A percentile compares a stretch with the other conserved stretches of the same genome.
Conservation (phyloP, 2,888 invertebrate species). For the Branchinecta sandiegonensis region DNA sequence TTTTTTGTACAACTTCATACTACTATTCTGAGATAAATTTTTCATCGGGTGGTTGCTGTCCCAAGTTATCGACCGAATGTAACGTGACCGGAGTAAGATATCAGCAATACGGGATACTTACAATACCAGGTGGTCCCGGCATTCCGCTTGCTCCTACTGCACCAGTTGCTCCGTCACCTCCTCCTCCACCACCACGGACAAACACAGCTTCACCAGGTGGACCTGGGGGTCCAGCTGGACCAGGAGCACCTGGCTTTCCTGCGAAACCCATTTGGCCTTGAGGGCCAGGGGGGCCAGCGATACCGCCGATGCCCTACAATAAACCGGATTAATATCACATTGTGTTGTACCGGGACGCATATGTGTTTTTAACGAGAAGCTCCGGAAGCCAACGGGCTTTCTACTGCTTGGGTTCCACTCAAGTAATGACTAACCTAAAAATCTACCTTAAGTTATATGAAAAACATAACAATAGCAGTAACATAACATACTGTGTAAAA, state of each 20-base stretch:
- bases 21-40: too few species aligned
- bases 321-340: constrained; percentile 22
- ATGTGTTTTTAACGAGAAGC: too few species aligned
- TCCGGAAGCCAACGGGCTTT: too few species aligned
- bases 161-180: constrained; percentile 36
- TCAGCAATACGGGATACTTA: constrained; percentile 31
- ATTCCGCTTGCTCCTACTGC: constrained; percentile 41
- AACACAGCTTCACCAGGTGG: constrained; percentile 30
- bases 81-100: too few species aligned
- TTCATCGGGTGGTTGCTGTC: too few species aligned
- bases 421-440: too few species aligned
- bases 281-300: constrained; percentile 35
- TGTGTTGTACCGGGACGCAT: constrained; percentile 18
- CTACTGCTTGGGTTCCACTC: too few species aligned
- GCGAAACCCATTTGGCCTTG: constrained; percentile 37
- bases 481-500: too few species aligned
- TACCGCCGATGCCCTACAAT: constrained; percentile 33
- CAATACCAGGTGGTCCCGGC: constrained; percentile 42
- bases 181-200: constrained; percentile 19
- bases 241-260: constrained; percentile 35
- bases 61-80: too few species aligned
- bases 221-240: constrained; percentile 39
- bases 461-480: too few species aligned
- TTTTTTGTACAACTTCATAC: too few species aligned
- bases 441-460: too few species aligned